These are phyloP conservation scores for Schizaphis graminum DNA, from an alignment of 2,888 invertebrate genomes.

Conservation along the genomic window DNA sequence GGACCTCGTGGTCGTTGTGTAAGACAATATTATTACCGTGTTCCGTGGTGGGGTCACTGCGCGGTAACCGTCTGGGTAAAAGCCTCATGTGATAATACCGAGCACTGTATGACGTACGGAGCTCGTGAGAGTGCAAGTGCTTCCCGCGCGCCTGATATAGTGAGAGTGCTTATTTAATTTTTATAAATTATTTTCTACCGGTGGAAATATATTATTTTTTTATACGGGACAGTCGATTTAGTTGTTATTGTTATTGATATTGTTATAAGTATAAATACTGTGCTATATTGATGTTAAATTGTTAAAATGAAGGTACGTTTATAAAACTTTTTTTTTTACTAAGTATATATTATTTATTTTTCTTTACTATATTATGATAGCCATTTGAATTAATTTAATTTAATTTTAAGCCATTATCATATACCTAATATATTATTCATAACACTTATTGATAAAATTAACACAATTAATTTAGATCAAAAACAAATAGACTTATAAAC, in stretches of 20 bases:
- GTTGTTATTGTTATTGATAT: background rate
- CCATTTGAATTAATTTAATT: background rate
- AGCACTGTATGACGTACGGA: constrained; percentile 42
- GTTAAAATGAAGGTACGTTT: constrained; percentile 41
- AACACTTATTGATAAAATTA: background rate
- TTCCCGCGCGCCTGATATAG: background rate
- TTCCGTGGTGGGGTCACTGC: constrained; percentile 8
- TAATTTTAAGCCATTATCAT: background rate
- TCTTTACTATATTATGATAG: background rate
- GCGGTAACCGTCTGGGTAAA: constrained; percentile 22
- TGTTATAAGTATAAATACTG: background rate
- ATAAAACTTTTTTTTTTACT: background rate
- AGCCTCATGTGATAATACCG: constrained; percentile 52
- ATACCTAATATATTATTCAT: background rate
- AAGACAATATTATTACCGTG: constrained; percentile 5
- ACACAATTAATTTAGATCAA: background rate
- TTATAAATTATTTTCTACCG: background rate
- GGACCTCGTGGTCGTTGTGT: constrained; percentile 46
- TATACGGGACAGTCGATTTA: background rate
- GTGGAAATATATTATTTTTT: background rate
- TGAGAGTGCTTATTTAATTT: constrained; percentile 23
- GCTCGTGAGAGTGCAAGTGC: constrained; percentile 62
- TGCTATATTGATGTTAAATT: background rate
- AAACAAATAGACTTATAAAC: background rate
- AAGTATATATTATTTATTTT: background rate